phyloP scores from a whole-genome alignment of 2,888 invertebrate species.

The Lapara coniferarum region DNA sequence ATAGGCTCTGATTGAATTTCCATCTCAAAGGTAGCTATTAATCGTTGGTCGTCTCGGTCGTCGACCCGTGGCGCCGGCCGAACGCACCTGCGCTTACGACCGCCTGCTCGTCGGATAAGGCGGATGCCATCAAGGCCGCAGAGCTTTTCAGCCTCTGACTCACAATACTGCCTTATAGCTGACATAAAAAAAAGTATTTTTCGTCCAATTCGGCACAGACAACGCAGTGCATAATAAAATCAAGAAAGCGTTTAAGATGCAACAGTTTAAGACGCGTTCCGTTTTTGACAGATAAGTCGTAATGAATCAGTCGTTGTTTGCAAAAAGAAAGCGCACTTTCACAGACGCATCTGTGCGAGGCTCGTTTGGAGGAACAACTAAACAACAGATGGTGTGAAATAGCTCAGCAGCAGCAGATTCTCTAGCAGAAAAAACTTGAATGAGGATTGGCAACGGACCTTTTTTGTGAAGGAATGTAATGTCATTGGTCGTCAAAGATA shows the following conservation, averaged over 20 bases:
- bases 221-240: conserved; percentile 31
- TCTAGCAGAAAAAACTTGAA: conserved; percentile 1
- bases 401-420: conserved; percentile 3
- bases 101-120: conserved; percentile 51
- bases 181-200: background rate
- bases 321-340: conserved; percentile 69
- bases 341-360: conserved; percentile 48
- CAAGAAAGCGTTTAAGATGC: conserved; percentile 37
- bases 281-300: conserved; percentile 46
- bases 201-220: background rate
- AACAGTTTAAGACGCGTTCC: conserved; percentile 32
- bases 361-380: conserved; percentile 21
- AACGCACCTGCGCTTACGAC: conserved; percentile 68
- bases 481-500: conserved; percentile 22
- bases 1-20: conserved; percentile 43
- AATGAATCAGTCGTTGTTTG: conserved; percentile 56
- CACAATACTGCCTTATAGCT: conserved; percentile 31
- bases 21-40: conserved; percentile 46
- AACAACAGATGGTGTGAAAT: conserved; percentile 30
- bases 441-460: conserved; percentile 26
- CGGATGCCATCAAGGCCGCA: conserved; percentile 67
- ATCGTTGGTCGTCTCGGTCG: conserved; percentile 59
- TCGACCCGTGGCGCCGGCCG: conserved; percentile 60
- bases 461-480: conserved; percentile 15
- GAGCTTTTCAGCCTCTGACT: conserved; percentile 54